Conservation (phyloP, 2,797 vertebrate species). For the Anguilla pacifica region DNA sequence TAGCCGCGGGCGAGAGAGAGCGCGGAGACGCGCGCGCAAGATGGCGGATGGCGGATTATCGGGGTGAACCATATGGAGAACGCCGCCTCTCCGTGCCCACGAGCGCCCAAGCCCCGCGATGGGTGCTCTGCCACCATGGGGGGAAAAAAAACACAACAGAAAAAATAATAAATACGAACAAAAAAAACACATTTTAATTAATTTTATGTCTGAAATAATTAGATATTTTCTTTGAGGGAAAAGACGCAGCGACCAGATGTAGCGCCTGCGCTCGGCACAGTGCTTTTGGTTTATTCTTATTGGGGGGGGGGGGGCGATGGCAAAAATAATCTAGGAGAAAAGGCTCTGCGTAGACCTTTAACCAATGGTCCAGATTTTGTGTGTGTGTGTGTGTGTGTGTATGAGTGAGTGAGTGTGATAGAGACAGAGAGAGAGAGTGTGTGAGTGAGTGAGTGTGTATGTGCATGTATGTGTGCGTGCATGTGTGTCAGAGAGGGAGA, state of each 20-base stretch:
- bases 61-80: slow-evolving; percentile 87
- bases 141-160: slow-evolving; percentile 31
- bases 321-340: not conserved
- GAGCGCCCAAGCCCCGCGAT: slow-evolving; percentile 62
- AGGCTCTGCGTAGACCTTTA: too few species aligned
- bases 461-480: not conserved
- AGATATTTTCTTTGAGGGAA: slow-evolving; percentile 22
- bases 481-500: not conserved
- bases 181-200: not conserved
- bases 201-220: slow-evolving; percentile 31
- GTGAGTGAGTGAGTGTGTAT: too few species aligned
- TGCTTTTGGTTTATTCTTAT: slow-evolving; percentile 24
- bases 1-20: slow-evolving; percentile 93
- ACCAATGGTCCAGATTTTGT: not conserved
- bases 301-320: slow-evolving; percentile 26
- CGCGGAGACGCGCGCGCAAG: slow-evolving; percentile 80
- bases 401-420: too few species aligned
- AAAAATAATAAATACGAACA: slow-evolving; percentile 35
- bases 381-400: not conserved
- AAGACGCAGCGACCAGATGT: slow-evolving; percentile 47
- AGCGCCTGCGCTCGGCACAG: slow-evolving; percentile 35
- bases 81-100: slow-evolving; percentile 74
- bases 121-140: slow-evolving; percentile 54
- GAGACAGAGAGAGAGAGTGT: too few species aligned
- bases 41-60: slow-evolving; percentile 92